Evolutionary conservation across 2,113 vertebrate genomes (phyloP), one percentile per base, ranked within the genome.

Genomic region (Pterocles orientalis): DNA sequence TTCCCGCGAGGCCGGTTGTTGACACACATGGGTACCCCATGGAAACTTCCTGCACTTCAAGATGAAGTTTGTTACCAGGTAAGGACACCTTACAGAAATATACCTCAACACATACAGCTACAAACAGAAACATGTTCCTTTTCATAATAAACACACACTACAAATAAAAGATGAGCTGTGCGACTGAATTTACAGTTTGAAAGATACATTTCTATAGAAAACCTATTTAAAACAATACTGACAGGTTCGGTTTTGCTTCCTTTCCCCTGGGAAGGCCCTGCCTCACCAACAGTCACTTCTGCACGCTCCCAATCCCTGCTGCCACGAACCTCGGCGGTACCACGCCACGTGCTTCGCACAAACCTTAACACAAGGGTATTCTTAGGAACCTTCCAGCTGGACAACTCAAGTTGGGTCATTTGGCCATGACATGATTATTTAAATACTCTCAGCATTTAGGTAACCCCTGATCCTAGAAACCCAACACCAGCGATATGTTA

Each of bases 11-110:
- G 94, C 91, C 96, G 89, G 66, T 28, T 96, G 96, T 94, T 95
- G 85, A 91, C 31, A 96, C 85, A 94, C 98, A 98, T 86, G 97
- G 98, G 98, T 98, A 99, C 97, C 98, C 98, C 98, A 99, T 98
- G 98, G 98, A 98, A 90, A 97, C 95, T 97, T 95, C 90, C 36
- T 98, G 99, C 99, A 99, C 99, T 99, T 99, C 99, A 98, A 99
- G 98, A 98, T 92, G 99, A 99, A 99, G 99, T 99, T 99, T 99
- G 99, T 99, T 99, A 97, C 80, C 56, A 93, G 92, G 96, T 97
- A 97, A 98, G 82, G 75, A 97, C 96, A 95, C 36, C 47, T 88
- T 97, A 97, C 95, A 97, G 77, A 96, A 82, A 96, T 85, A 94
- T 1, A 53, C 24, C 43, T 53, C 75, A 81, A 90, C 65, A 94